Evolutionary conservation across 2,888 invertebrate genomes (phyloP).

Genomic region (Neuroscelio doddi): DNA sequence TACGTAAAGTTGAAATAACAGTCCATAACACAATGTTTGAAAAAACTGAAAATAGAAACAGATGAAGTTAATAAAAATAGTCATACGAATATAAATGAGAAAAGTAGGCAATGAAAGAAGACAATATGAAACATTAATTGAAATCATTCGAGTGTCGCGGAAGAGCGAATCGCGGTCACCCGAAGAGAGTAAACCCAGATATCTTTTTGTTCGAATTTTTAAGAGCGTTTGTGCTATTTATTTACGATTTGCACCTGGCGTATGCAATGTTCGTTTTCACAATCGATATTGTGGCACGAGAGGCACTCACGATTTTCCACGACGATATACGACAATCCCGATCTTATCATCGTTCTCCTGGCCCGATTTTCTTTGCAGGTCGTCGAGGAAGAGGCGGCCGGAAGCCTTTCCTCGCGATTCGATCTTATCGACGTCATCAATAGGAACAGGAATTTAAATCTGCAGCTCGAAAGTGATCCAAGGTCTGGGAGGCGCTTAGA

Average conservation of each 20-base stretch:
- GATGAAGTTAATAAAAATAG: too few relatives aligned
- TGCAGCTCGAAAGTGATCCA: conserved; percentile 32
- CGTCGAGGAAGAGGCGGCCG: conserved; percentile 22
- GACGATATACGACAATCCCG: not conserved
- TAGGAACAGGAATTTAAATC: conserved; percentile 28
- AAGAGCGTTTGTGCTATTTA: conserved; percentile 10
- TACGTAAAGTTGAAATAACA: too few relatives aligned
- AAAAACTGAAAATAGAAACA: not conserved
- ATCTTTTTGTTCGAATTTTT: not conserved
- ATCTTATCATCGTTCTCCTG: conserved; percentile 9
- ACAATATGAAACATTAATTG: conserved; percentile 21
- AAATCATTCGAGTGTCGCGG: conserved; percentile 8
- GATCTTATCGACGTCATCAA: conserved; percentile 15
- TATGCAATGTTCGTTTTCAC: not conserved
- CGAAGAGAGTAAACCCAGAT: too few relatives aligned
- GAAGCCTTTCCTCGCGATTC: conserved; percentile 30
- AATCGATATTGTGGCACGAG: conserved; percentile 13
- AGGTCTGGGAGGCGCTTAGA: not conserved
- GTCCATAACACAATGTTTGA: too few relatives aligned
- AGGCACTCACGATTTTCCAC: conserved; percentile 7
- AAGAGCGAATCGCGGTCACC: not conserved
- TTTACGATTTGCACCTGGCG: conserved; percentile 9
- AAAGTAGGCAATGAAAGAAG: not conserved
- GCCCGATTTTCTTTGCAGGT: conserved; percentile 16
- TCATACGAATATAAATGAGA: too few relatives aligned